Base-by-base conservation (phyloP, 2,888 invertebrate genomes). In the Eupelmus urozonus region DNA sequence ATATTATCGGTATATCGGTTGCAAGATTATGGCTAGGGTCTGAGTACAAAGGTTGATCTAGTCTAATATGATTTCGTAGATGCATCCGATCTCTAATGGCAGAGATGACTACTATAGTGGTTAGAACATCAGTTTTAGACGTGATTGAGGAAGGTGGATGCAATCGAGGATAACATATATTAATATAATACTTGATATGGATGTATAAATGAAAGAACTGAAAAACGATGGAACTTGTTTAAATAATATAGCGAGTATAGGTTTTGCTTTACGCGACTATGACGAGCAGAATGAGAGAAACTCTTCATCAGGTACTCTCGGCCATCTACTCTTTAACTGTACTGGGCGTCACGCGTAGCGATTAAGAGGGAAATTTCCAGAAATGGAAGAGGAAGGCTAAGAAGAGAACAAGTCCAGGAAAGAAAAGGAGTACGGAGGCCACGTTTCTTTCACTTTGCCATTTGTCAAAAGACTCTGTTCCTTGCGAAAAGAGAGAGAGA, bases 321-420 rank as follows among this genome's bases (percentile, higher is more conserved):
- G n/a, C 42, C 42, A 51, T 25, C 20, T 70, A 2, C 20, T 11
- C 9, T 23, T 57, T 45, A n/a, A 20, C 20, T 23, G 29, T 11
- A n/a, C 23, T 55, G 18, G 23, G 7, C 40, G 25, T 4, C 18
- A 34, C 40, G 18, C 13, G 18, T 23, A n/a, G 42, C 76, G 71
- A 76, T 76, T 76, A 76, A 65, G 65, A 59, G 20, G 40, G 25
- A 66, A 59, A 71, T 63, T 71, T 65, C 27, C 71, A 57, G 59
- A 29, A 23, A 71, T 18, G 51, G 57, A 23, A 9, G 1, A 9
- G 16, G 66, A 13, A 11, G 13, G 18, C 3, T 20, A 45, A 11
- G 29, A 62, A 29, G n/a, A 18, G 27, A 25, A 27, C 18, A 49
- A 65, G 13, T 11, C 27, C 42, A 23, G 16, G 13, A 62, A 55